Base-by-base conservation (phyloP, 1,140 invertebrate genomes). In the Cyphomyrmex costatus region DNA sequence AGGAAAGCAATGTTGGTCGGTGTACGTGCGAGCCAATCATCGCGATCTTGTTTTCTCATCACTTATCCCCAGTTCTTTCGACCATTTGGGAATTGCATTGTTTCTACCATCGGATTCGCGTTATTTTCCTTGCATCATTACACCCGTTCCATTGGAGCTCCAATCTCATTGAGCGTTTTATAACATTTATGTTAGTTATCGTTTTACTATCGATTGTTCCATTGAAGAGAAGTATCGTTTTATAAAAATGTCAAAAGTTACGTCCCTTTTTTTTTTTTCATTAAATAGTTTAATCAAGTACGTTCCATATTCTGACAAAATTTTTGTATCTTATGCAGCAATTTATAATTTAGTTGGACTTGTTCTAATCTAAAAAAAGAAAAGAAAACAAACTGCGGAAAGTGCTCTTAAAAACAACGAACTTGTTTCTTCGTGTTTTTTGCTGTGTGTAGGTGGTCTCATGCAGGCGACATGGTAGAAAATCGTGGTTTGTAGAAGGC, bases 61-160 rank as follows among this genome's bases (percentile, higher is more conserved):
- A 33, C 46, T 73, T 82, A 60, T 73, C 19, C 16, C 10, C 51
- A 14, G 24, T 36, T 60, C 51, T 74, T 74, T 42, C 30, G 36
- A 33, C 42, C 79, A 56, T 56, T 71, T 60, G 68, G 68, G 79
- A 71, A 83, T 74, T 71, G 79, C 36, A 46, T 82, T 73, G 79
- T 46, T 60, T 74, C 53, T 61, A n/a, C 24, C 21, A 73, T 60
- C 66, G 56, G 27, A 46, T 19, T 46, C 36, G 68, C 36, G 56
- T 82, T 80, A 80, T 80, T 80, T 80, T 71, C 46, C 16, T 80
- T 71, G 78, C 49, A 16, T 71, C 49, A 68, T 80, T 80, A 80
- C 49, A n/a, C 21, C 6, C 63, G 63, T 42, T 42, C 36, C 16
- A 8, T 21, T 53, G 63, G 14, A 19, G 10, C 16, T 12, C 14